Percentiles rank a stretch among this genome's conserved stretches.
These are phyloP conservation scores for Philhelius pedissequus DNA, from an alignment of 2,888 invertebrate genomes.

Conservation along the genomic window DNA sequence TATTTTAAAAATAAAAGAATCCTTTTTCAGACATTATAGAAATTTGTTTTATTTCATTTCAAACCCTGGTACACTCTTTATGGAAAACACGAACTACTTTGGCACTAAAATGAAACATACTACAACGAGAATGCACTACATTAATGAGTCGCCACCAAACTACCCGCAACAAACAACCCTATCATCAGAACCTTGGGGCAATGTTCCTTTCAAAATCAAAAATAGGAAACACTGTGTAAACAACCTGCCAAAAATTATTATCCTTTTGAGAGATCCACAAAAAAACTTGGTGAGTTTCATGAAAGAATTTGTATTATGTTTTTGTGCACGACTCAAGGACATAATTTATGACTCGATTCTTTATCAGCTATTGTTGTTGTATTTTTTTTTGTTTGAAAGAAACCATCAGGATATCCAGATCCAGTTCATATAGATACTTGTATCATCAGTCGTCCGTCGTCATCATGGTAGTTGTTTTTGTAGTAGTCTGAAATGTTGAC, in stretches of 20 bases:
- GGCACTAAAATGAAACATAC: too few relatives aligned
- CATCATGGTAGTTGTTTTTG: not conserved
- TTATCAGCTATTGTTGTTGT: not conserved
- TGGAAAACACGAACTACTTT: too few relatives aligned
- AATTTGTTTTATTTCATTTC: too few relatives aligned
- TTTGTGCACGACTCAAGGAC: slow-evolving; percentile 31
- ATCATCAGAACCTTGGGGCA: not conserved
- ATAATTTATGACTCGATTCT: slow-evolving; percentile 47
- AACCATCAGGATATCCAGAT: not conserved
- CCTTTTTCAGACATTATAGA: too few relatives aligned
- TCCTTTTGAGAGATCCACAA: slow-evolving; percentile 24
- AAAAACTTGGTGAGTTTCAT: slow-evolving; percentile 19
- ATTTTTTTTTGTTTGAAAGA: not conserved
- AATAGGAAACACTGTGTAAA: slow-evolving; percentile 33
- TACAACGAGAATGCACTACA: too few relatives aligned
- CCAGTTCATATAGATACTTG: not conserved
- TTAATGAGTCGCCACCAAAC: too few relatives aligned
- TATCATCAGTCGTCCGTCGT: not conserved
- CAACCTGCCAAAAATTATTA: slow-evolving; percentile 58
- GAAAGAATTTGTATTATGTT: slow-evolving; percentile 49
- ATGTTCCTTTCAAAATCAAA: not conserved
- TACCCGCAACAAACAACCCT: not conserved
- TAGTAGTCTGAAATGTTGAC: not conserved
- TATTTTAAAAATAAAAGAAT: too few relatives aligned
- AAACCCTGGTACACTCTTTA: too few relatives aligned